Conservation (phyloP, 1,140 invertebrate genomes). For the Drosophila obscura region DNA sequence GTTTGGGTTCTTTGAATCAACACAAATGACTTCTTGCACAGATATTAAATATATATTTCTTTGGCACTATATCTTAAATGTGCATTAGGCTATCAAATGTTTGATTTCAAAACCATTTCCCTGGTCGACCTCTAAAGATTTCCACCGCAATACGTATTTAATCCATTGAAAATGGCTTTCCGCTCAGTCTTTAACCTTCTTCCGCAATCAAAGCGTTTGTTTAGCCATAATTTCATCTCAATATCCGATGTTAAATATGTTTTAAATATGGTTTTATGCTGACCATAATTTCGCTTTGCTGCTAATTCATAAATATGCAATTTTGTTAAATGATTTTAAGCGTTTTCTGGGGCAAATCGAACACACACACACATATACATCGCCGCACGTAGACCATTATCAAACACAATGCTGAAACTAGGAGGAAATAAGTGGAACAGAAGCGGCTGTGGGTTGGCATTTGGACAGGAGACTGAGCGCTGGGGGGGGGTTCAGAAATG, state of each 20-base stretch:
- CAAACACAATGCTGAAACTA: conserved; percentile 1
- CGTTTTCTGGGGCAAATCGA: conserved; percentile 33
- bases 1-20: too few species aligned
- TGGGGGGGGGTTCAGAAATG: conserved; percentile 60
- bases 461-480: conserved; percentile 31
- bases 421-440: not conserved
- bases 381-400: conserved; percentile 22
- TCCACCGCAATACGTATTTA: too few species aligned
- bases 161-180: too few species aligned
- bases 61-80: too few species aligned
- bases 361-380: conserved; percentile 29
- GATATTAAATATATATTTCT: too few species aligned
- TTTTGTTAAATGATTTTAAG: conserved; percentile 55
- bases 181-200: not conserved
- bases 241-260: conserved; percentile 12
- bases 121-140: too few species aligned
- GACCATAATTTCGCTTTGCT: conserved; percentile 1
- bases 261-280: conserved; percentile 14
- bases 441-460: not conserved
- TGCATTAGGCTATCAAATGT: too few species aligned
- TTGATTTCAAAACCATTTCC: too few species aligned
- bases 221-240: conserved; percentile 2
- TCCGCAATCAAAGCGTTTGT: not conserved
- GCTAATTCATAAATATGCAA: conserved; percentile 57
- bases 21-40: too few species aligned